These are phyloP conservation scores for Tragulus kanchil DNA, from an alignment of 2,113 vertebrate genomes.

Conservation along the genomic window DNA sequence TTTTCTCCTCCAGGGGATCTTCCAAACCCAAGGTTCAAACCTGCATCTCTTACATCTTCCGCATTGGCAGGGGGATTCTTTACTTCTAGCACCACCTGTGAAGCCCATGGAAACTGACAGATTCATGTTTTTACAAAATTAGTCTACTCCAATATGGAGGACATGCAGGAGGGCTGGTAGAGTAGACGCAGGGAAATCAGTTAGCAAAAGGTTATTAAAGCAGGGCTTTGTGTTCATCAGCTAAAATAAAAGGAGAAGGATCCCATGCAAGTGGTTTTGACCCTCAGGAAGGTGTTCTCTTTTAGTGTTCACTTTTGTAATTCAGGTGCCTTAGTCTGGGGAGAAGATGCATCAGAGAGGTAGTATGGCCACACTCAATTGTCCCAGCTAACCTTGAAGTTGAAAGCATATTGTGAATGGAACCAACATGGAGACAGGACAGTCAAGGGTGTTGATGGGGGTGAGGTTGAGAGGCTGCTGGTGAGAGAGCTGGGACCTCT, in stretches of 20 bases:
- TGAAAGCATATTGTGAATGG: neutral
- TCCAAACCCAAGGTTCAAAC: too few species aligned
- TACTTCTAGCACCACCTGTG: too few species aligned
- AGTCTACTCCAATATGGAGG: neutral
- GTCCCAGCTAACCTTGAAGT: neutral
- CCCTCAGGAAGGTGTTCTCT: neutral
- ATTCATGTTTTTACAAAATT: neutral
- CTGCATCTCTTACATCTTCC: too few species aligned
- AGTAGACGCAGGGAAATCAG: neutral
- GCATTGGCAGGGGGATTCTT: too few species aligned
- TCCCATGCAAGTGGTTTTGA: neutral
- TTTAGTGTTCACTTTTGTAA: neutral
- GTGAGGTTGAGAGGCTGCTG: neutral
- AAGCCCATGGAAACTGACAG: neutral
- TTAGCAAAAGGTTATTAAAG: neutral
- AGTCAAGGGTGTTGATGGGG: neutral
- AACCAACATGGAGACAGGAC: neutral
- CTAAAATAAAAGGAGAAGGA: neutral
- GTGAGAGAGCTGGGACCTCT: neutral
- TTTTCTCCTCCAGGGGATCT: too few species aligned
- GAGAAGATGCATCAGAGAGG: neutral
- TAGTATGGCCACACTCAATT: neutral
- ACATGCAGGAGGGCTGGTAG: neutral
- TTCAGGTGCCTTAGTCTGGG: neutral
- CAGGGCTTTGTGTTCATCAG: neutral